Evolutionary conservation across 2,113 vertebrate species (phyloP).

Genomic region (Lycaon pictus): DNA sequence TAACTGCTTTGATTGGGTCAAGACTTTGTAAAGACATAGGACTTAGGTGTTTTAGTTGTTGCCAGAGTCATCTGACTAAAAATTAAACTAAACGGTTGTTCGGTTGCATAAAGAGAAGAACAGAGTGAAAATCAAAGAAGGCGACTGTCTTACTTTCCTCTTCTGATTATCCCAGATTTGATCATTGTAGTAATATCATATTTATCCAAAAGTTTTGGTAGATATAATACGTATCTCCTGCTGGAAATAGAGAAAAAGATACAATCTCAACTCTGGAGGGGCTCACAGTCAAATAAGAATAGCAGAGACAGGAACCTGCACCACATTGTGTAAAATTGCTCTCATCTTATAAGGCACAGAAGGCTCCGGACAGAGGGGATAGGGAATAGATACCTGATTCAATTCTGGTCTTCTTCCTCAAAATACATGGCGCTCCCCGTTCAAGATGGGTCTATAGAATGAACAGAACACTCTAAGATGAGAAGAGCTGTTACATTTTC

Average conservation of each 20-base stretch:
- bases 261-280: not conserved
- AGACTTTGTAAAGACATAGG: not conserved
- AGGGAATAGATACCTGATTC: not conserved
- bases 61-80: not conserved
- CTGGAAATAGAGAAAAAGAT: not conserved
- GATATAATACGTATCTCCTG: not conserved
- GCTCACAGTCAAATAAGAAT: not conserved
- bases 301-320: not conserved
- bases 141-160: not conserved
- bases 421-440: not conserved
- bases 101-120: not conserved
- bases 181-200: not conserved
- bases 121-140: not conserved
- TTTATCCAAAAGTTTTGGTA: not conserved
- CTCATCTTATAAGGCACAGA: not conserved
- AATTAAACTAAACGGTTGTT: not conserved
- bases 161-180: not conserved
- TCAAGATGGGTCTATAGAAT: not conserved
- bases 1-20: not conserved
- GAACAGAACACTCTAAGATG: not conserved
- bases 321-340: not conserved
- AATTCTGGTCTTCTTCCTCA: not conserved
- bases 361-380: not conserved
- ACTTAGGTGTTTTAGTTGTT: not conserved
- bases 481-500: not conserved